Evolutionary conservation across 2,888 invertebrate species (phyloP).

Genomic region (Cerceris rybyensis): DNA sequence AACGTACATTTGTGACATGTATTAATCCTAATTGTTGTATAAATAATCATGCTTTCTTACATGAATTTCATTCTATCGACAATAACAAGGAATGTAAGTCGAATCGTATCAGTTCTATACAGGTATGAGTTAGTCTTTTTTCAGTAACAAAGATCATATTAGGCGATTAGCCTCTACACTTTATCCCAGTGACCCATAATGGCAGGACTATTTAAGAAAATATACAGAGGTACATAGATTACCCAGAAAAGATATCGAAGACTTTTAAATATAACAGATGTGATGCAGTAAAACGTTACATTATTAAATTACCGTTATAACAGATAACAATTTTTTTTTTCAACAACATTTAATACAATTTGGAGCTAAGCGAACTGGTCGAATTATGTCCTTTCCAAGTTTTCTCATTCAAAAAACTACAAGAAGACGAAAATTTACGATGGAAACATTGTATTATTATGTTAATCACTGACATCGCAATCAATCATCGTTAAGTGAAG

Average conservation of each 20-base stretch:
- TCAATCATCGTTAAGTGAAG: not conserved
- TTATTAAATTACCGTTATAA: constrained; percentile 39
- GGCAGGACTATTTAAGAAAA: constrained; percentile 65
- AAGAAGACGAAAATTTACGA: constrained; percentile 21
- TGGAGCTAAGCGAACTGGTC: constrained; percentile 16
- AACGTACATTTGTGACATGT: constrained; percentile 33
- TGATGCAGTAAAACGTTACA: constrained; percentile 42
- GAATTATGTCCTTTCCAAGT: constrained; percentile 17
- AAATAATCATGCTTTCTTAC: constrained; percentile 60
- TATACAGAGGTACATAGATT: constrained; percentile 45
- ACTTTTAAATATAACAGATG: constrained; percentile 42
- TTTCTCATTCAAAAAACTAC: constrained; percentile 25
- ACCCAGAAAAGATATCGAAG: constrained; percentile 40
- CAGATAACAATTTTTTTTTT: constrained; percentile 16
- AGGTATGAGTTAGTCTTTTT: constrained; percentile 64
- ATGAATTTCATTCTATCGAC: constrained; percentile 44
- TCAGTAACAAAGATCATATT: constrained; percentile 51
- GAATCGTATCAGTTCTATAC: constrained; percentile 63
- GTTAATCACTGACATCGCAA: not conserved
- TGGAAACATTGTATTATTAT: constrained; percentile 29
- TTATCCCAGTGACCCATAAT: constrained; percentile 63
- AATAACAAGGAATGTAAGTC: constrained; percentile 62
- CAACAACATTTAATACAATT: constrained; percentile 25
- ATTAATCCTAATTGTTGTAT: constrained; percentile 39
- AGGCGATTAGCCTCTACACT: constrained; percentile 41